Percentiles rank a stretch among this genome's conserved stretches.
phyloP scores from a whole-genome alignment of 2,113 vertebrate species.

The Labeo catla region DNA sequence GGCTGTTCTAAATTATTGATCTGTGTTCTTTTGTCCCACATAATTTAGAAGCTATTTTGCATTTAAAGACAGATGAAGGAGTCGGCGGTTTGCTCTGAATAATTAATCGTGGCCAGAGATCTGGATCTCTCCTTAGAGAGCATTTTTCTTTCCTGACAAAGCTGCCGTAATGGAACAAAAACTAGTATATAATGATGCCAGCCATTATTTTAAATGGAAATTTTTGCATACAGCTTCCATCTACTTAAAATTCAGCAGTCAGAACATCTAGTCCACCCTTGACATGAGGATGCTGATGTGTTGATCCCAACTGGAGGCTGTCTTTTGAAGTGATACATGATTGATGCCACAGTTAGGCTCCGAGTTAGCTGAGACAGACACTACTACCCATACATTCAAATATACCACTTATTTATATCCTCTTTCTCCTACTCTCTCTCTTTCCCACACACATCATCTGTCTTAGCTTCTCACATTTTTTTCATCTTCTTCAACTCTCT shows the following conservation, averaged over 20 bases:
- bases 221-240: not conserved
- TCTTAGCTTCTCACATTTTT: not conserved
- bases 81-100: constrained; percentile 28
- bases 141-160: not conserved
- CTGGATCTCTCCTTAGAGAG: constrained; percentile 8
- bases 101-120: constrained; percentile 34
- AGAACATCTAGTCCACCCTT: constrained; percentile 6
- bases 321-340: constrained; percentile 31
- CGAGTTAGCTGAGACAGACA: constrained; percentile 2
- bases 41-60: constrained; percentile 41
- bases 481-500: constrained; percentile 16
- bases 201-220: not conserved
- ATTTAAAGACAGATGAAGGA: constrained; percentile 40
- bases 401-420: not conserved
- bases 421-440: not conserved
- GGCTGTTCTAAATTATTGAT: constrained; percentile 38
- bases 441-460: not conserved
- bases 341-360: constrained; percentile 5
- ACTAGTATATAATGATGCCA: not conserved
- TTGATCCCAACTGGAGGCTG: constrained; percentile 21
- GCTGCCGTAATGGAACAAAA: not conserved
- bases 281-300: constrained; percentile 20
- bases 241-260: constrained; percentile 13
- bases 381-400: not conserved
- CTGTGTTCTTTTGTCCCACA: constrained; percentile 25